These are phyloP conservation scores for Leptinotarsa texana DNA, from an alignment of 1,140 invertebrate species.

Conservation along the genomic window DNA sequence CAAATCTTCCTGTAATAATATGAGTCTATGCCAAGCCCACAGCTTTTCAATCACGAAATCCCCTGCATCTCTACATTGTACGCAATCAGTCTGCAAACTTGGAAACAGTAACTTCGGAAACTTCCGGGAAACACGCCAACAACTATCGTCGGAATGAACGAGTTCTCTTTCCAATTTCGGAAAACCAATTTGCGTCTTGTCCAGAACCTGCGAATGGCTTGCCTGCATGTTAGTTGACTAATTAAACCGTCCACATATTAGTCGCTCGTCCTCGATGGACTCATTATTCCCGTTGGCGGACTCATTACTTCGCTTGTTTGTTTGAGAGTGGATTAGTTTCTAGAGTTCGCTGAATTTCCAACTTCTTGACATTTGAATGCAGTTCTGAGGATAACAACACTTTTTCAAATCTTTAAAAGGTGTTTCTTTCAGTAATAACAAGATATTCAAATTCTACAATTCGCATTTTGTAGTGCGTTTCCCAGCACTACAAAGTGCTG, in stretches of 20 bases:
- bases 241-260: conserved; percentile 20
- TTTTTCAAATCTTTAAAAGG: no score
- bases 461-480: no score
- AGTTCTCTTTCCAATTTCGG: conserved; percentile 22
- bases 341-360: no score
- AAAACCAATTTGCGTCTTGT: conserved; percentile 20
- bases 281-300: background rate
- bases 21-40: background rate
- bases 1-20: background rate
- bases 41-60: background rate
- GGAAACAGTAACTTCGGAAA: background rate
- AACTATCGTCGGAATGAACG: background rate
- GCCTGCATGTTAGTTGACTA: conserved; percentile 16
- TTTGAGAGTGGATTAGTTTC: no score
- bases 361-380: no score
- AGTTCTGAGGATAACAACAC: no score
- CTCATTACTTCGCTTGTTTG: background rate
- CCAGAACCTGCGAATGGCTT: conserved; percentile 16
- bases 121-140: conserved; percentile 4
- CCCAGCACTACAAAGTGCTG: no score
- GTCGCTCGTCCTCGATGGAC: background rate
- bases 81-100: background rate
- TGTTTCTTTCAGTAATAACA: no score
- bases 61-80: background rate
- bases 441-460: no score